Conservation (phyloP, 2,113 vertebrate species). For the Coptodon bakossiorum region DNA sequence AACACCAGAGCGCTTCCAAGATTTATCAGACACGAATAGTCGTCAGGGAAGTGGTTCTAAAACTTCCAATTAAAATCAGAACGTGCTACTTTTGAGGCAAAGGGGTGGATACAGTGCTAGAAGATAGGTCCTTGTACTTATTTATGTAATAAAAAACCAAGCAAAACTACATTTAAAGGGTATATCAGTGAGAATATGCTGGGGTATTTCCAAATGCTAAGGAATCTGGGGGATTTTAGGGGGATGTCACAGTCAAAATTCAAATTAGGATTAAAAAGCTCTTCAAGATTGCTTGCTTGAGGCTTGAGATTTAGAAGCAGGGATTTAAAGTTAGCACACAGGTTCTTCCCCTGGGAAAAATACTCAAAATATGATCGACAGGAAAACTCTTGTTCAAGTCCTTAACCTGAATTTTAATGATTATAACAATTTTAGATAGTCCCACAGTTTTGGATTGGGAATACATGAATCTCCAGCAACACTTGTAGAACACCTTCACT, state of each 20-base stretch:
- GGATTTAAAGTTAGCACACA: not conserved
- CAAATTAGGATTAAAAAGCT: conserved; percentile 10
- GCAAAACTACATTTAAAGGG: not conserved
- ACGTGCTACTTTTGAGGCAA: not conserved
- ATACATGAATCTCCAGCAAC: not conserved
- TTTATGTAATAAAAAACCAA: not conserved
- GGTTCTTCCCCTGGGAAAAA: not conserved
- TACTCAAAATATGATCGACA: not conserved
- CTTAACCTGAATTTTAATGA: not conserved
- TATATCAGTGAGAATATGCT: not conserved
- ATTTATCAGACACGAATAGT: not conserved
- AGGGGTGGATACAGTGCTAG: not conserved
- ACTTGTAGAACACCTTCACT: not conserved
- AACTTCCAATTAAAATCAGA: not conserved
- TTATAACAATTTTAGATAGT: not conserved
- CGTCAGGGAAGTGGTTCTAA: not conserved
- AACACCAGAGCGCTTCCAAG: not conserved
- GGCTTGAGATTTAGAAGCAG: not conserved
- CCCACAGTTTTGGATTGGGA: not conserved
- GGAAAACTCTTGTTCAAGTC: not conserved
- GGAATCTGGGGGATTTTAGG: not conserved
- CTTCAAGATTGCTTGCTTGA: not conserved
- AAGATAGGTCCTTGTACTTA: not conserved
- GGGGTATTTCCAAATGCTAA: not conserved
- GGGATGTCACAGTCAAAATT: not conserved